Base-by-base conservation (phyloP, 1,140 invertebrate genomes). In the Conus betulinus region DNA sequence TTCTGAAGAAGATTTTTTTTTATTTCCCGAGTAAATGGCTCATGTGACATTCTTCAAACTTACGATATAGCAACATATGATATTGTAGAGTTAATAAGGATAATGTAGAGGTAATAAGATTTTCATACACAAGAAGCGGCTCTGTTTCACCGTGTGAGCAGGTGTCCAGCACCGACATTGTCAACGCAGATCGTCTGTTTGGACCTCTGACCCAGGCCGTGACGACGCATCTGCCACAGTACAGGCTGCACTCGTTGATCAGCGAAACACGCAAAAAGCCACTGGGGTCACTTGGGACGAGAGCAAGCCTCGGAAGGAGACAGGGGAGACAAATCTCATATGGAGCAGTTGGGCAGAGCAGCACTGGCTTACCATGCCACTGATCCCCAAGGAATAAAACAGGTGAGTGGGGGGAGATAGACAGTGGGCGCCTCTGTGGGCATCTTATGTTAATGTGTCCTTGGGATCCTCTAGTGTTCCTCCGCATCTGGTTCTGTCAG, bases 111-210 rank as follows among this genome's bases (percentile, higher is more conserved):
- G 60, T 11, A 20, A 63, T 11, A 20, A 63, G 60, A 11, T 63
- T 63, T 63, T 39, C 39, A 39, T 39, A 39, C 39, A 39, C 39
- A 39, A 39, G 39, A 39, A 39, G 39, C 39, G 39, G 39, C 60
- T 79, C 2, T 87, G 27, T 78, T 55, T 78, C 55, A 25, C 78
- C 39, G 3, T 71, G 25, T 78, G 90, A n/a, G 17, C 89, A 95
- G 94, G 92, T 95, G 5, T 93, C 92, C 23, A 88, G 93, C n/a
- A 81, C 88, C 23, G 94, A 95, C 91, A 93, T 94, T 55, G 86
- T 94, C 25, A 93, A 93, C 90, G 94, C 94, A 27, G 94, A 95
- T 84, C 92, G 93, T 87, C 85, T 95, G 82, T 95, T 94, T 93
- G 93, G 94, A 63, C 91, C 94, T 13, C 83, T 95, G 63, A 91